These are phyloP conservation scores for Poecilobothrus nobilitatus DNA, from an alignment of 2,888 invertebrate genomes.

Conservation along the genomic window DNA sequence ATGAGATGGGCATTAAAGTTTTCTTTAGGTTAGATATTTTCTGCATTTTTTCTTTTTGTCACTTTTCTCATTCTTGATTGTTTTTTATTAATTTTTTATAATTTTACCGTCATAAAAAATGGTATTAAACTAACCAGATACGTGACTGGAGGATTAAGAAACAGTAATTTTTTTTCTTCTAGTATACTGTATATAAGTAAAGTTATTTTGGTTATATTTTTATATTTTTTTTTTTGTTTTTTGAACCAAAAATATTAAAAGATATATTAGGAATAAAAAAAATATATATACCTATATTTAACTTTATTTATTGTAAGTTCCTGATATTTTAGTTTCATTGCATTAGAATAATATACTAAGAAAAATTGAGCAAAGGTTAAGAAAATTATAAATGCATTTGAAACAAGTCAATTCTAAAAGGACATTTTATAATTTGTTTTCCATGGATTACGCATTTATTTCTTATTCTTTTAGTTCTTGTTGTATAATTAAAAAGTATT, in stretches of 20 bases:
- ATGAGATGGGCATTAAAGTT: neutral
- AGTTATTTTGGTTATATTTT: no score
- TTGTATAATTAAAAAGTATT: no score
- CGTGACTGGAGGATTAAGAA: neutral
- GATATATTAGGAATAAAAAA: no score
- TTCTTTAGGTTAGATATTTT: neutral
- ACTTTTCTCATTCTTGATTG: neutral
- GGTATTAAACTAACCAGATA: slow-evolving; percentile 3
- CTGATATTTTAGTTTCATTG: neutral
- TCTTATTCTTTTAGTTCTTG: no score
- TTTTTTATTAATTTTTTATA: neutral
- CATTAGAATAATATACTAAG: no score
- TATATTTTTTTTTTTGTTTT: no score
- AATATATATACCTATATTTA: neutral
- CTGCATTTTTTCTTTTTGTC: neutral
- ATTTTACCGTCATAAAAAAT: slow-evolving; percentile 1
- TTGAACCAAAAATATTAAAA: no score
- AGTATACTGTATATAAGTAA: neutral
- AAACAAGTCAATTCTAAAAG: no score
- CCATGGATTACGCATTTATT: no score
- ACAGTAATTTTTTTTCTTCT: neutral
- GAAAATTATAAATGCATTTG: no score
- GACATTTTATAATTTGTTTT: no score
- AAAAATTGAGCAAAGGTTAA: no score
- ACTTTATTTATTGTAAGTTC: neutral